Evolutionary conservation across 2,113 vertebrate genomes (phyloP).

Genomic region (Erythrolamprus reginae): DNA sequence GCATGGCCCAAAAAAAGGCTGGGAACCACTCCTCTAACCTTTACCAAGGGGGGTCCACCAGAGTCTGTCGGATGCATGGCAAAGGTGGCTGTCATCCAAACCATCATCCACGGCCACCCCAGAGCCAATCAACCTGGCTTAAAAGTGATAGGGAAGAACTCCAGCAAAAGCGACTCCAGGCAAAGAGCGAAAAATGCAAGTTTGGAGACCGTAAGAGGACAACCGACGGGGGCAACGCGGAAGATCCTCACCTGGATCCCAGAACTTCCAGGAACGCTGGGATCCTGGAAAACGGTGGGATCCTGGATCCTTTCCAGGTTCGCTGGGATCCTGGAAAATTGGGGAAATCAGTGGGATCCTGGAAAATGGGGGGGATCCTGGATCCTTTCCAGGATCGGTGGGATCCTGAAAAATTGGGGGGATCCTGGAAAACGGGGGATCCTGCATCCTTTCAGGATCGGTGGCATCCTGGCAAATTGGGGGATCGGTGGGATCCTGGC

Average conservation of each 20-base stretch:
- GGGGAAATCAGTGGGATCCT: too few relatives aligned
- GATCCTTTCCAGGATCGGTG: too few relatives aligned
- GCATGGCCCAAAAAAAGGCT: too few relatives aligned
- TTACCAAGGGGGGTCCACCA: too few relatives aligned
- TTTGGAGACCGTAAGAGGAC: not conserved
- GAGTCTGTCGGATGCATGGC: not conserved
- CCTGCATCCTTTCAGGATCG: too few relatives aligned
- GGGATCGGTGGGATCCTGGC: not conserved
- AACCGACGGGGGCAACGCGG: not conserved
- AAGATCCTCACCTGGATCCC: not conserved
- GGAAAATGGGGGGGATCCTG: not conserved
- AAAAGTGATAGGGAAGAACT: not conserved
- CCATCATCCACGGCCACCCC: not conserved
- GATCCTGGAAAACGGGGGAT: too few relatives aligned
- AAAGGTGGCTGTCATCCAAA: not conserved
- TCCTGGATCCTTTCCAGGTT: too few relatives aligned
- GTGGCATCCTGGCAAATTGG: not conserved
- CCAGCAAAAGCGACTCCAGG: not conserved
- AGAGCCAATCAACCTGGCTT: accelerated
- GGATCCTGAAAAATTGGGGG: not conserved
- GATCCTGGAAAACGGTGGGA: too few relatives aligned
- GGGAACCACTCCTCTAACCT: too few relatives aligned
- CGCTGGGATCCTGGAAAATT: too few relatives aligned
- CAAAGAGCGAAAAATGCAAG: not conserved
- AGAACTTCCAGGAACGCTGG: not conserved